Evolutionary conservation across 1,140 invertebrate genomes (phyloP).

Genomic region (Hesperophylax magnus): DNA sequence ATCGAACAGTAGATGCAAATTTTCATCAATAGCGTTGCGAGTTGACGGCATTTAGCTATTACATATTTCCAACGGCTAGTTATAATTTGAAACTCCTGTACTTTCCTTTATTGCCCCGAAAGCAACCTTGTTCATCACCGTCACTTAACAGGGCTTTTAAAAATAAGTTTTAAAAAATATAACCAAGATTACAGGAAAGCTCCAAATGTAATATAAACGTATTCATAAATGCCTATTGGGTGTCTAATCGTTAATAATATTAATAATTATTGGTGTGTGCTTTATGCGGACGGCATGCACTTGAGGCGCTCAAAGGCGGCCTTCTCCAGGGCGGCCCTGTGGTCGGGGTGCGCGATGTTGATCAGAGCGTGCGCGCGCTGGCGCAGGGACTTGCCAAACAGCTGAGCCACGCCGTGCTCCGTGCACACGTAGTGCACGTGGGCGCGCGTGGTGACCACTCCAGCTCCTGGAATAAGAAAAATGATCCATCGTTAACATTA

Average conservation of each 20-base stretch:
- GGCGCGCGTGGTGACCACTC: conserved; percentile 93
- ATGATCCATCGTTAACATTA: too few relatives aligned
- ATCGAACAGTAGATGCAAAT: too few relatives aligned
- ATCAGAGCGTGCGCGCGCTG: conserved; percentile 93
- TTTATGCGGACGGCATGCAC: conserved; percentile 78
- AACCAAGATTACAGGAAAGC: too few relatives aligned
- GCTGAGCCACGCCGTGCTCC: conserved; percentile 90
- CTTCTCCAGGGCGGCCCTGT: conserved; percentile 89
- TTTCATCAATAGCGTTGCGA: too few relatives aligned
- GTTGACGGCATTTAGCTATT: too few relatives aligned
- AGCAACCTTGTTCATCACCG: too few relatives aligned
- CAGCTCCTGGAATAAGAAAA: conserved; percentile 78
- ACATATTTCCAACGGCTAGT: too few relatives aligned
- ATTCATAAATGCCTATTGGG: background rate
- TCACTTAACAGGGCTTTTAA: too few relatives aligned
- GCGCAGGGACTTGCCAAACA: conserved; percentile 91
- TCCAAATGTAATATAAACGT: too few relatives aligned
- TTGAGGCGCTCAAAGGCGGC: conserved; percentile 90
- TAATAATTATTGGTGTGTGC: background rate
- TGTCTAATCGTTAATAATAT: background rate
- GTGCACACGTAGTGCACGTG: conserved; percentile 96
- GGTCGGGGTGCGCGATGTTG: conserved; percentile 91
- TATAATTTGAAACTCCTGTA: too few relatives aligned
- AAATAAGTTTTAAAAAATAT: too few relatives aligned
- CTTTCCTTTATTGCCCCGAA: too few relatives aligned